Conservation (phyloP, 2,113 vertebrate species). For the Pseudopipra pipra region DNA sequence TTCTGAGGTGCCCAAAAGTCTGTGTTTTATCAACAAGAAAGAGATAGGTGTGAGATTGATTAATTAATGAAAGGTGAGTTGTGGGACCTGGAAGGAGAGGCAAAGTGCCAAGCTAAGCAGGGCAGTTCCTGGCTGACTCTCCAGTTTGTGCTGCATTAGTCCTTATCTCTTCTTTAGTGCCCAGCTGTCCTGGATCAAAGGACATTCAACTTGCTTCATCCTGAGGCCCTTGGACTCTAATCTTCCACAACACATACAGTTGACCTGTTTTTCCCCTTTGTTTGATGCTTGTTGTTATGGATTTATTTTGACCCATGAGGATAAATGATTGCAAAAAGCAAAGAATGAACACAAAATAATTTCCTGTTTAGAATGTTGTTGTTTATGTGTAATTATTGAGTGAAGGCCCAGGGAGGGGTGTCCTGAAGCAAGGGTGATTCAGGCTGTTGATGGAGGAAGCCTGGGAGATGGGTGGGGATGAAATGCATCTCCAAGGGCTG, state of each 20-base stretch:
- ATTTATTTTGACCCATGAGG: constrained; percentile 34
- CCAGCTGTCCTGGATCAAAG: not conserved
- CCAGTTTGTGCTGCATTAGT: not conserved
- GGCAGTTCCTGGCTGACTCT: not conserved
- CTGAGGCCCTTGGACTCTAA: not conserved
- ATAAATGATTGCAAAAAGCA: constrained; percentile 1
- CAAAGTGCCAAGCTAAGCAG: not conserved
- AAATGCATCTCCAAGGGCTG: not conserved
- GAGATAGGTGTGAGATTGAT: not conserved
- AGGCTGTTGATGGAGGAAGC: not conserved
- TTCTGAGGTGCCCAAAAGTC: not conserved
- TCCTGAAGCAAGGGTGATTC: not conserved
- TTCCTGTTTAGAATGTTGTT: constrained; percentile 18
- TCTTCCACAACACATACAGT: not conserved
- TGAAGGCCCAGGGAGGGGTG: not conserved
- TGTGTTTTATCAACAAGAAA: not conserved
- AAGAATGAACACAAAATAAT: not conserved
- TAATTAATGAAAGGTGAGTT: not conserved
- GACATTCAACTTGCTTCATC: not conserved
- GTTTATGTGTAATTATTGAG: constrained; percentile 1
- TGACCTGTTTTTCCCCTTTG: constrained; percentile 10
- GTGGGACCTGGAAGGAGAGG: not conserved
- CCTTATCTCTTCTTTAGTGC: not conserved
- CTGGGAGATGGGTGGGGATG: not conserved
- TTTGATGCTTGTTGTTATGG: constrained; percentile 8